Evolutionary conservation across 2,888 invertebrate genomes (phyloP), one percentile per base, ranked within the genome.

Genomic region (Hirudinaria manillensis): DNA sequence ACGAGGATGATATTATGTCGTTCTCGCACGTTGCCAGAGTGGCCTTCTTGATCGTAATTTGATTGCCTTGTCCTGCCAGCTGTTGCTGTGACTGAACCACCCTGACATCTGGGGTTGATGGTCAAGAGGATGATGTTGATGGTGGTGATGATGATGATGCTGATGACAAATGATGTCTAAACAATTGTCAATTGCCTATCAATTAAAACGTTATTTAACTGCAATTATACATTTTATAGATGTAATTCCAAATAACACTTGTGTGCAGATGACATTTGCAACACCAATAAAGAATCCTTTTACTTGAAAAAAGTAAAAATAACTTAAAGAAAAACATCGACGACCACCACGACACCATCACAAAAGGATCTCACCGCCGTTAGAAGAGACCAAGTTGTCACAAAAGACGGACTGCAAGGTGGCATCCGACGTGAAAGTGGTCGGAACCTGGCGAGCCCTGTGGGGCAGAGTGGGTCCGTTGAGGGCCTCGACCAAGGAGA

Each of bases 401-500:
- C 61, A 61, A 19, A 61, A 61, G 24, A 61, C 61, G 1, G 61
- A 61, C 61, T 61, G 61, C 29, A 61, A 19, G 2, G 61, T 61
- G 7, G 29, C 61, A 29, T 61, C 61, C 24, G 61, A 61, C 13
- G 61, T 61, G n/a, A 61, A 61, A 61, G 61, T 61, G 24, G 61
- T 24, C 24, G 61, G 61, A 61, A 72, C 72, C 53, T 72, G 53
- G 24, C 56, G 55, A 36, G 71, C 75, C 29, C 74, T 65, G 55
- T 75, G 77, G 4, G 77, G 56, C 45, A 73, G 38, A 7, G 76
- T 74, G 34, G 73, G 70, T 0, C 97, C 97, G 87, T 97, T 97
- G 74, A 97, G 88, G 3, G 97, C 97, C 87, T 97, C 97, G 80
- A 97, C 92, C 74, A 97, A 88, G 0, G 96, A 93, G 74, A 97